A percentile compares a stretch with the other conserved stretches of the same genome.
Evolutionary conservation across 2,797 vertebrate species (phyloP).

Genomic region (Chloroceryle inda): DNA sequence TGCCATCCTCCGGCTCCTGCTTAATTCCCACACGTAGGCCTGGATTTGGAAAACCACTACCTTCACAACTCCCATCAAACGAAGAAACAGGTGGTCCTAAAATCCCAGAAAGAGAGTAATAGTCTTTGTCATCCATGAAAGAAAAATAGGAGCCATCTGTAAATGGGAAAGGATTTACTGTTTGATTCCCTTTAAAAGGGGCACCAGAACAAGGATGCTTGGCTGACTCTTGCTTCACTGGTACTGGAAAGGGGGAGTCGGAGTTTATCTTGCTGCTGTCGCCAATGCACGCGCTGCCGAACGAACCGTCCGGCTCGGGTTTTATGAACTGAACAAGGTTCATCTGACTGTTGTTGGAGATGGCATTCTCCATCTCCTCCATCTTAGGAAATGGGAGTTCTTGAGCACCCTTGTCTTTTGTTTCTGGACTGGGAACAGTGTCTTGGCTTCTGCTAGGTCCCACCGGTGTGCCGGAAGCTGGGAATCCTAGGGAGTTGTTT

Average conservation of each 20-base stretch:
- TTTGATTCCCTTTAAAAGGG: slow-evolving; percentile 87
- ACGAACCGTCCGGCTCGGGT: slow-evolving; percentile 92
- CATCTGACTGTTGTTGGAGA: slow-evolving; percentile 87
- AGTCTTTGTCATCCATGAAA: slow-evolving; percentile 98
- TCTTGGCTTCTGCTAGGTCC: slow-evolving; percentile 89
- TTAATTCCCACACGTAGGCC: slow-evolving; percentile 93
- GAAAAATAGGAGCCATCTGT: slow-evolving; percentile 97
- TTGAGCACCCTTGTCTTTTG: slow-evolving; percentile 88
- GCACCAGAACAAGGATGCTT: slow-evolving; percentile 92
- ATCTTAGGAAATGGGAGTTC: slow-evolving; percentile 93
- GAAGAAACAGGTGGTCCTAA: slow-evolving; percentile 95
- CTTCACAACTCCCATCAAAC: slow-evolving; percentile 92
- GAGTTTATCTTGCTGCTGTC: slow-evolving; percentile 84
- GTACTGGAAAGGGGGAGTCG: slow-evolving; percentile 88
- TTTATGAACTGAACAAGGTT: slow-evolving; percentile 96
- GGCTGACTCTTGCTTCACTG: slow-evolving; percentile 94
- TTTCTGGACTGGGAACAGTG: slow-evolving; percentile 87
- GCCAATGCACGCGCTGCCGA: slow-evolving; percentile 91
- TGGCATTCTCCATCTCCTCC: slow-evolving; percentile 89
- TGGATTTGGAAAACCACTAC: slow-evolving; percentile 90
- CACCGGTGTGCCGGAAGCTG: slow-evolving; percentile 84
- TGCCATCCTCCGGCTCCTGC: slow-evolving; percentile 93
- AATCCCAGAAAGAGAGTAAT: slow-evolving; percentile 98
- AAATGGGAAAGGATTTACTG: slow-evolving; percentile 91
- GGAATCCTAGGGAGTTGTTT: slow-evolving; percentile 87